A percentile compares a stretch with the other conserved stretches of the same genome.
Evolutionary conservation across 2,888 invertebrate genomes (phyloP).

Genomic region (Nomada ferruginata): DNA sequence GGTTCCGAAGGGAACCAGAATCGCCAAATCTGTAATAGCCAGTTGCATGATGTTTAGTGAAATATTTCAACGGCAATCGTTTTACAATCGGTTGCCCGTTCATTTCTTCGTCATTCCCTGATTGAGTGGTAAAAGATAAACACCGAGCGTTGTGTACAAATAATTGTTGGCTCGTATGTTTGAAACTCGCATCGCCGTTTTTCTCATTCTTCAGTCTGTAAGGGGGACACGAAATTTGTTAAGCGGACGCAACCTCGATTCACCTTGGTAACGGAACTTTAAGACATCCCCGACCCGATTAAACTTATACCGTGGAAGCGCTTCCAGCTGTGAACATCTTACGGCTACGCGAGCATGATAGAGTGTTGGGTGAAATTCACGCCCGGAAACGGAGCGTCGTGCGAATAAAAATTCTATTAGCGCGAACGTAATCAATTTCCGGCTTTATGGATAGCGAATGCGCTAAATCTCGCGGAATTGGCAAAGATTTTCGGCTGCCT

Average conservation of each 20-base stretch:
- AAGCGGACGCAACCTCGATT: conserved; percentile 24
- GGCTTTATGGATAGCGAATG: conserved; percentile 45
- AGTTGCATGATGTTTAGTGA: neutral
- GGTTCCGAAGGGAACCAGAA: neutral
- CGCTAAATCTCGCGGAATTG: conserved; percentile 54
- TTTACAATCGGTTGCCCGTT: neutral
- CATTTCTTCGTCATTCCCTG: no score
- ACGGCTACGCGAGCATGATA: neutral
- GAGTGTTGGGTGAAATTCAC: neutral
- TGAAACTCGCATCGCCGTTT: conserved; percentile 40
- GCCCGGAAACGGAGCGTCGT: conserved; percentile 13
- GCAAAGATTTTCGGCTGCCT: conserved; percentile 49
- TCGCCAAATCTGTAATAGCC: neutral
- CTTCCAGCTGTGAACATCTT: neutral
- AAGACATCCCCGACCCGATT: conserved; percentile 16
- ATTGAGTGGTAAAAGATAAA: neutral
- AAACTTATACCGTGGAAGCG: conserved; percentile 26
- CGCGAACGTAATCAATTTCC: conserved; percentile 51
- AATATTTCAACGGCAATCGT: conserved; percentile 19
- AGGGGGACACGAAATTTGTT: conserved; percentile 19
- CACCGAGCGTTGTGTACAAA: neutral
- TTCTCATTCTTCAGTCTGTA: conserved; percentile 21
- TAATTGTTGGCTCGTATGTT: neutral
- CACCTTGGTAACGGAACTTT: conserved; percentile 4
- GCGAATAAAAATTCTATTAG: conserved; percentile 59